Evolutionary conservation across 92 coral and sea anemone species (phyloP), one percentile per base, ranked within the genome.

Genomic region (Actinostola sp.): DNA sequence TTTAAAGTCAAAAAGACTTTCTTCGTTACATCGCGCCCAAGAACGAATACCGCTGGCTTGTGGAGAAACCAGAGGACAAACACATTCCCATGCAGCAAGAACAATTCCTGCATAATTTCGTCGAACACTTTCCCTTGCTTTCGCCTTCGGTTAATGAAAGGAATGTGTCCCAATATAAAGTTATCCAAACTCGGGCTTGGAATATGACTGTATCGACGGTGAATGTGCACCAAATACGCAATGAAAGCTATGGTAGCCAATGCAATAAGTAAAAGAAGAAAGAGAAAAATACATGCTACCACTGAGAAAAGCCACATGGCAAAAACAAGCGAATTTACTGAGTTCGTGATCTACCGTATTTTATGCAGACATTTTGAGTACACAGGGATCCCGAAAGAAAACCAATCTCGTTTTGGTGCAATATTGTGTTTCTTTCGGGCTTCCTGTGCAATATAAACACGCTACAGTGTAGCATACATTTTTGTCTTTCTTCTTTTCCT

Each of bases 171-270:
- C 6, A 81, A 60, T 36, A 83, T 63, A 52, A 84, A 90, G 76
- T 78, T 70, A 51, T 85, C 84, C 24, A 88, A 75, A 0, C 87
- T 68, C 9, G 97, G 97, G 3, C 92, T 79, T 54, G 97, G 92
- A 15, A 90, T 75, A 59, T 87, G 92, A 11, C 42, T 75, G 58
- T 83, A 79, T 49, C 35, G 61, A 12, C 63, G 49, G 61, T 72
- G 90, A 27, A 85, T 9, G 67, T 67, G 27, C 26, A 45, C 20
- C 24, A 85, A 55, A 61, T 85, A 80, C 12, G 54, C 11, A 0
- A 68, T 45, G 51, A 42, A 79, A 6, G 63, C 62, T 17, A 46
- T n/a, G 13, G 48, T 46, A 17, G 73, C 59, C 27, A 21, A 15
- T 20, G 57, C 5, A 20, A 67, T 6, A 29, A 67, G 0, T 15